These are phyloP conservation scores for Nycteola revayana DNA, from an alignment of 2,888 invertebrate species.

Conservation along the genomic window DNA sequence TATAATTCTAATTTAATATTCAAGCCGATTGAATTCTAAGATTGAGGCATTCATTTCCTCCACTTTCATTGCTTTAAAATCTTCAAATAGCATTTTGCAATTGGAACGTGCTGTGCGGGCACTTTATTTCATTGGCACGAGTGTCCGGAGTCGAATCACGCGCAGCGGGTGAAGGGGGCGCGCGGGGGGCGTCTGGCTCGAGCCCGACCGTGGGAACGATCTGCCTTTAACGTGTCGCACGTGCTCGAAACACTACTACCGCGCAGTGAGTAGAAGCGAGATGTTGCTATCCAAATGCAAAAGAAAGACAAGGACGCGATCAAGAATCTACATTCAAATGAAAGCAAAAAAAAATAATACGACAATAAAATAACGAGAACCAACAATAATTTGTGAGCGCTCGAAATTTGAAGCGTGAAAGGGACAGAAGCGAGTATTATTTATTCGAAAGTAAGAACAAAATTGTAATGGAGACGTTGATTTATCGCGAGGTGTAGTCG, in stretches of 20 bases:
- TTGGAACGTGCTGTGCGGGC: slow-evolving; percentile 74
- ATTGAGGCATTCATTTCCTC: slow-evolving; percentile 56
- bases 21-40: slow-evolving; percentile 26
- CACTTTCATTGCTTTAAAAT: slow-evolving; percentile 61
- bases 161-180: slow-evolving; percentile 46
- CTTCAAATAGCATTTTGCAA: slow-evolving; percentile 70
- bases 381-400: slow-evolving; percentile 77
- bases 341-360: slow-evolving; percentile 38
- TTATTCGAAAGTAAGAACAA: slow-evolving; percentile 67
- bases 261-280: slow-evolving; percentile 51
- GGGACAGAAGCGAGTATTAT: slow-evolving; percentile 55
- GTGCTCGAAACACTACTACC: slow-evolving; percentile 73
- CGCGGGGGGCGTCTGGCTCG: slow-evolving; percentile 52
- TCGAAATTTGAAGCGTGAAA: slow-evolving; percentile 69
- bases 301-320: slow-evolving; percentile 24
- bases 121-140: slow-evolving; percentile 70
- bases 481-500: slow-evolving; percentile 60
- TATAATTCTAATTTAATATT: slow-evolving; percentile 4
- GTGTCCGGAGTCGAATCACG: slow-evolving; percentile 70
- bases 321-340: slow-evolving; percentile 31
- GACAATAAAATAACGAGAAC: slow-evolving; percentile 69
- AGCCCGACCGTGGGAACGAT: slow-evolving; percentile 79
- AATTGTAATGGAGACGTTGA: slow-evolving; percentile 71
- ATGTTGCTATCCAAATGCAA: slow-evolving; percentile 33
- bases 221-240: slow-evolving; percentile 81